Evolutionary conservation across 2,888 invertebrate genomes (phyloP).

Genomic region (Magallana nippona): DNA sequence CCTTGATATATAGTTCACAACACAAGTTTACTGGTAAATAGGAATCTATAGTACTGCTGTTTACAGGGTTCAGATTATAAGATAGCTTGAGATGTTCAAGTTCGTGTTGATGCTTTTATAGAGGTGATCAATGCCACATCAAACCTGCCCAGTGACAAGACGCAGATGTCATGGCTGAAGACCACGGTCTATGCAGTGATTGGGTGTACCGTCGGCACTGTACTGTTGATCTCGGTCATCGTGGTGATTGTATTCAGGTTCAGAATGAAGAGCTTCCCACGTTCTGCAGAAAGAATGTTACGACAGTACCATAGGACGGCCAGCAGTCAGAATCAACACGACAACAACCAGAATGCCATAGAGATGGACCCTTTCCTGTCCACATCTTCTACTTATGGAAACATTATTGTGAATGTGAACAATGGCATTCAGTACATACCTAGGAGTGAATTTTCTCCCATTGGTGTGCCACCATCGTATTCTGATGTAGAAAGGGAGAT

Average conservation of each 20-base stretch:
- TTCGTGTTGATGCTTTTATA: constrained; percentile 14
- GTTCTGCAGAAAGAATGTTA: constrained; percentile 57
- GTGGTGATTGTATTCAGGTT: constrained; percentile 72
- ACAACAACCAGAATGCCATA: constrained; percentile 35
- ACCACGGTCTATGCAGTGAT: constrained; percentile 74
- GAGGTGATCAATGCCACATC: constrained; percentile 36
- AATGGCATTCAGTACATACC: constrained; percentile 75
- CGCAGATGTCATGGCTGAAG: constrained; percentile 70
- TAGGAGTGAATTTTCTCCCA: constrained; percentile 56
- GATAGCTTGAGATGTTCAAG: not conserved
- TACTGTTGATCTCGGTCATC: constrained; percentile 72
- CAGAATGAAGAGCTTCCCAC: constrained; percentile 70
- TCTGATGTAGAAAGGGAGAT: constrained; percentile 64
- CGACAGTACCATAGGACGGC: constrained; percentile 42
- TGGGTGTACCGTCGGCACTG: constrained; percentile 71
- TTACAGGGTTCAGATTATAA: too few species aligned
- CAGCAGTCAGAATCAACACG: not conserved
- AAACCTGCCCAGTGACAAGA: constrained; percentile 50
- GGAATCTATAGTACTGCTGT: too few species aligned
- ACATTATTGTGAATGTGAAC: constrained; percentile 75
- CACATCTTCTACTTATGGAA: constrained; percentile 64
- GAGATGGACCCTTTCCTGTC: constrained; percentile 68
- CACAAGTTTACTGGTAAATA: too few species aligned
- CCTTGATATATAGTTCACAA: too few species aligned
- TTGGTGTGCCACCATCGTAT: constrained; percentile 72